Evolutionary conservation across 2,113 vertebrate genomes (phyloP).

Genomic region (Abramis brama): DNA sequence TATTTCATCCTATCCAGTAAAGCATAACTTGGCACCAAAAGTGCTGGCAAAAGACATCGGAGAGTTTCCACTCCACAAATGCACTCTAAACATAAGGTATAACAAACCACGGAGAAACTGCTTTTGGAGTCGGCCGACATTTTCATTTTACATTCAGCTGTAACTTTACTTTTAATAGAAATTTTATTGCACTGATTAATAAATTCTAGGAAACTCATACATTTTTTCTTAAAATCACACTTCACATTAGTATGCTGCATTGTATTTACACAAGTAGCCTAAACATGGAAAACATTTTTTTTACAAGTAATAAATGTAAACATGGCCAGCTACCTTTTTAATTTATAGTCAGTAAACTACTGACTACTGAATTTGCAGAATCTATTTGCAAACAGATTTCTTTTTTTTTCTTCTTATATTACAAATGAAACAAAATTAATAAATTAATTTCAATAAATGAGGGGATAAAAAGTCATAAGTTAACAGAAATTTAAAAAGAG

Average conservation of each 20-base stretch:
- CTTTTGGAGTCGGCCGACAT: neutral
- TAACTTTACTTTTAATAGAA: neutral
- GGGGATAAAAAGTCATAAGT: neutral
- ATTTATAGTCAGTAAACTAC: neutral
- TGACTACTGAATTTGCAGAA: neutral
- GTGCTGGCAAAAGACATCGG: slow-evolving; percentile 51
- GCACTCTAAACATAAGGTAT: slow-evolving; percentile 21
- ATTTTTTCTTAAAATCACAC: neutral
- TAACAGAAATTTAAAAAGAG: neutral
- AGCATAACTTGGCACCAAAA: slow-evolving; percentile 60
- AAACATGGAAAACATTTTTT: neutral
- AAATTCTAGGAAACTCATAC: neutral
- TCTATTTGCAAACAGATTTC: neutral
- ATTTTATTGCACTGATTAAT: neutral
- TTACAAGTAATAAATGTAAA: neutral
- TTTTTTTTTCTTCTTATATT: too few relatives aligned
- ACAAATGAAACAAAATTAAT: neutral
- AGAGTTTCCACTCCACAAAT: slow-evolving; percentile 27
- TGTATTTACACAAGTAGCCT: neutral
- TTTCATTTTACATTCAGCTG: neutral
- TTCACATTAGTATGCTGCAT: neutral
- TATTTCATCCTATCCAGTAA: slow-evolving; percentile 64
- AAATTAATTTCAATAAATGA: neutral
- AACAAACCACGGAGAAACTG: neutral
- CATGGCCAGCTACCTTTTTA: neutral